phyloP scores from a whole-genome alignment of 2,888 invertebrate species.

The Dicroscelio sp. region DNA sequence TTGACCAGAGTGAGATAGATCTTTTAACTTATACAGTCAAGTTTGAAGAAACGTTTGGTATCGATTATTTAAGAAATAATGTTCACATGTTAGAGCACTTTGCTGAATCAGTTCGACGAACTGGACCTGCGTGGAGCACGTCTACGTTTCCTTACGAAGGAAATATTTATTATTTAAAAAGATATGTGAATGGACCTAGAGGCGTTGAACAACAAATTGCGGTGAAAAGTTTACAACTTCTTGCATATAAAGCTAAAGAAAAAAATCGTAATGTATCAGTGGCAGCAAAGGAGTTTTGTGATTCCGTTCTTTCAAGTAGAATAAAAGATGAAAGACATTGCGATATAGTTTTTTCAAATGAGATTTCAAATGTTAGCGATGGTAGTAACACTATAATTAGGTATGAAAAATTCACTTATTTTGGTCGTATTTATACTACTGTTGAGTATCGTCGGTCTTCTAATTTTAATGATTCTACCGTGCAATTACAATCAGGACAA shows the following conservation, averaged over 20 bases:
- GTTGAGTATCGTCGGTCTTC: not conserved
- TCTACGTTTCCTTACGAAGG: conserved; percentile 26
- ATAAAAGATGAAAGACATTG: not conserved
- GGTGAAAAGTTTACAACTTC: not conserved
- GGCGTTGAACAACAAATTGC: conserved; percentile 30
- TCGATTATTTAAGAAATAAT: not conserved
- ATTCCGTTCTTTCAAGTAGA: not conserved
- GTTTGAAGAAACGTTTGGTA: conserved; percentile 10
- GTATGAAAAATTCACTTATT: not conserved
- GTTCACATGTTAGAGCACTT: conserved; percentile 43
- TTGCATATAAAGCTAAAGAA: not conserved
- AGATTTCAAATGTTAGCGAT: not conserved
- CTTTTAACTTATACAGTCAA: not conserved
- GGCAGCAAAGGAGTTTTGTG: not conserved
- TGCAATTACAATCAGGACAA: not conserved
- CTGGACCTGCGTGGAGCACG: conserved; percentile 17
- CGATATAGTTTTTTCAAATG: not conserved
- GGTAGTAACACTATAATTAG: not conserved
- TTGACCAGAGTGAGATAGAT: not conserved
- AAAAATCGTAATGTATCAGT: not conserved
- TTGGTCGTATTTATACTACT: not conserved
- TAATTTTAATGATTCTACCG: not conserved
- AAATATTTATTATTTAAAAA: conserved; percentile 29
- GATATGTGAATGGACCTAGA: conserved; percentile 21
- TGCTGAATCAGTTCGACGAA: conserved; percentile 12